phyloP scores from a whole-genome alignment of 2,888 invertebrate genomes.

The Cryptophagus acutangulus region DNA sequence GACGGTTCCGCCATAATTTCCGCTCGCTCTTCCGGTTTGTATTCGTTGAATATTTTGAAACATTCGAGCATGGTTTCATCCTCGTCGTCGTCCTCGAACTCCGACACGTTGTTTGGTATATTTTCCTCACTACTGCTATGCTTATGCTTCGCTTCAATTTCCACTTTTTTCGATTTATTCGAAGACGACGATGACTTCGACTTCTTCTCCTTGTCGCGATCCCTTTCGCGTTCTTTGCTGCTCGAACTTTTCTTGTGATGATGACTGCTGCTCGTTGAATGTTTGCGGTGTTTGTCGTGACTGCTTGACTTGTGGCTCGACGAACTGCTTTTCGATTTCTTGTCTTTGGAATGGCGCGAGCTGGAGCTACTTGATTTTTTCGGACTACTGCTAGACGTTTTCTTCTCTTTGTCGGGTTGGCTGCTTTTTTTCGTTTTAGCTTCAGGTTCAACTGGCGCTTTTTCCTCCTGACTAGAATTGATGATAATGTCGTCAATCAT shows the following conservation, averaged over 20 bases:
- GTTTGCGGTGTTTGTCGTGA: not conserved
- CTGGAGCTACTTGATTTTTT: not conserved
- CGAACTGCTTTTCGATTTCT: slow-evolving; percentile 2
- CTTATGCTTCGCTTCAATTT: slow-evolving; percentile 27
- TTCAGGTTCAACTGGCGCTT: not conserved
- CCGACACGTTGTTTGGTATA: too few species aligned
- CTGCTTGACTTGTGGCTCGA: not conserved
- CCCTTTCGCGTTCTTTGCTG: too few species aligned
- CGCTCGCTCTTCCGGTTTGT: slow-evolving; percentile 49
- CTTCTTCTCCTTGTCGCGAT: too few species aligned
- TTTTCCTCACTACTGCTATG: slow-evolving; percentile 32
- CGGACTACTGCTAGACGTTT: not conserved
- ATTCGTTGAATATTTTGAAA: slow-evolving; percentile 80
- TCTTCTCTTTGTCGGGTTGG: too few species aligned
- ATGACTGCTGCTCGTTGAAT: slow-evolving; percentile 10
- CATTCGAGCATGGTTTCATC: slow-evolving; percentile 66
- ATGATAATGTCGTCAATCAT: slow-evolving; percentile 46
- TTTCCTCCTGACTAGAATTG: not conserved
- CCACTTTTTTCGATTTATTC: too few species aligned
- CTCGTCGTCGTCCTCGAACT: slow-evolving; percentile 50
- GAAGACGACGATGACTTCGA: too few species aligned
- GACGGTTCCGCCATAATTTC: slow-evolving; percentile 23
- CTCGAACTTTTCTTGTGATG: slow-evolving; percentile 8
- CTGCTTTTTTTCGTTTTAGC: slow-evolving; percentile 1
- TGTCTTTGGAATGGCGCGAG: too few species aligned